These are phyloP conservation scores for Heteromurus nitidus DNA, from an alignment of 2,888 invertebrate genomes.

Conservation along the genomic window DNA sequence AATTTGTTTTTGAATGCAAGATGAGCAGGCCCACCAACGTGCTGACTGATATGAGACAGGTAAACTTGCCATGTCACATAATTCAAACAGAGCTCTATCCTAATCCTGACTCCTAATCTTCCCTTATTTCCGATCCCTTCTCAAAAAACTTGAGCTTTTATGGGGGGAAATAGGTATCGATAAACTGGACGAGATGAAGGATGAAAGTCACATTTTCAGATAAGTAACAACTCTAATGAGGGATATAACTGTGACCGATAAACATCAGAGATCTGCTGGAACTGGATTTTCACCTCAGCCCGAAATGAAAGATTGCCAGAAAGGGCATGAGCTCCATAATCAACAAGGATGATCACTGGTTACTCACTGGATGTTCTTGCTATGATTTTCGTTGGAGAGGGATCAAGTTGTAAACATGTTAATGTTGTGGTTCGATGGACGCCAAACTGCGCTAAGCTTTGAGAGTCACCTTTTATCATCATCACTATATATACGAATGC, in stretches of 20 bases:
- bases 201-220: constrained; percentile 40
- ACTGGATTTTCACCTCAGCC: constrained; percentile 39
- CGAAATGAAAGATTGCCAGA: background rate
- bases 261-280: constrained; percentile 44
- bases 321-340: constrained; percentile 49
- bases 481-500: too few relatives aligned
- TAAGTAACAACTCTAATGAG: constrained; percentile 50
- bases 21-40: constrained; percentile 57
- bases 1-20: constrained; percentile 44
- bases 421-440: too few relatives aligned
- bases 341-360: constrained; percentile 27
- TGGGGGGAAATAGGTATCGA: constrained; percentile 18
- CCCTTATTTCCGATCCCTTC: background rate
- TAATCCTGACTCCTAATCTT: constrained; percentile 27
- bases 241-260: constrained; percentile 47
- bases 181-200: background rate
- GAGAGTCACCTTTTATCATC: too few relatives aligned
- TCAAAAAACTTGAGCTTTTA: background rate
- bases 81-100: constrained; percentile 33
- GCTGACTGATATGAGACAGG: constrained; percentile 55
- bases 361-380: too few relatives aligned
- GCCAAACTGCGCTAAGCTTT: too few relatives aligned
- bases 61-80: constrained; percentile 42
- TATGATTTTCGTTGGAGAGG: too few relatives aligned
- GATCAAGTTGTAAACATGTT: background rate